Evolutionary conservation across 1,140 invertebrate species (phyloP).

Genomic region (Drosophila ercepeae): DNA sequence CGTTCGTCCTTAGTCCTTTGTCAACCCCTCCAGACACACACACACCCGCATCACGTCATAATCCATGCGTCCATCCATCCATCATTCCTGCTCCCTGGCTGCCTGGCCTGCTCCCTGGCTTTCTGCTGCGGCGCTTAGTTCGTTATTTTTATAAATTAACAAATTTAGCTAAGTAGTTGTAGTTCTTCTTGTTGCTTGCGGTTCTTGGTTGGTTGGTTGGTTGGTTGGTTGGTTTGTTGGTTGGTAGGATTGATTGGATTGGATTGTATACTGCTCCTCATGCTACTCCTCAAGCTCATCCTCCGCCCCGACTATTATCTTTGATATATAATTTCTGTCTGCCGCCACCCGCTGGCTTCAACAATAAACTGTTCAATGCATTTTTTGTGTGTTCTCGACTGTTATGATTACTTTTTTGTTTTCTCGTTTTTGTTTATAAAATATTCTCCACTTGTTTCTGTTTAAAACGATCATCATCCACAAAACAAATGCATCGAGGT

Average conservation of each 20-base stretch:
- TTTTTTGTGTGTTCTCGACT: constrained; percentile 34
- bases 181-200: constrained; percentile 64
- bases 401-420: constrained; percentile 31
- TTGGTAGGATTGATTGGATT: constrained; percentile 67
- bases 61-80: constrained; percentile 49
- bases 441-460: constrained; percentile 34
- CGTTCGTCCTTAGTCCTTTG: constrained; percentile 41
- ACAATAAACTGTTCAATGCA: constrained; percentile 53
- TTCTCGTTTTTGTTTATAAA: constrained; percentile 19
- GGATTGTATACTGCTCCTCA: constrained; percentile 46
- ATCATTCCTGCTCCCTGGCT: constrained; percentile 43
- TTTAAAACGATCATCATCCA: constrained; percentile 25
- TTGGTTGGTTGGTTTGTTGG: constrained; percentile 57
- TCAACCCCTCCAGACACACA: constrained; percentile 17
- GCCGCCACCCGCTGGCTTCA: constrained; percentile 29
- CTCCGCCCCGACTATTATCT: constrained; percentile 27
- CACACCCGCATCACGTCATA: constrained; percentile 32
- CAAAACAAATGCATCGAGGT: constrained; percentile 65
- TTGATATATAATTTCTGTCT: constrained; percentile 36
- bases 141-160: constrained; percentile 81
- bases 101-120: constrained; percentile 35
- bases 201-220: constrained; percentile 48
- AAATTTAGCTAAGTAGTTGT: constrained; percentile 82
- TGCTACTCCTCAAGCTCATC: constrained; percentile 8
- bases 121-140: constrained; percentile 68